phyloP scores from a whole-genome alignment of 2,797 vertebrate species.

The Threskiornis aethiopicus region DNA sequence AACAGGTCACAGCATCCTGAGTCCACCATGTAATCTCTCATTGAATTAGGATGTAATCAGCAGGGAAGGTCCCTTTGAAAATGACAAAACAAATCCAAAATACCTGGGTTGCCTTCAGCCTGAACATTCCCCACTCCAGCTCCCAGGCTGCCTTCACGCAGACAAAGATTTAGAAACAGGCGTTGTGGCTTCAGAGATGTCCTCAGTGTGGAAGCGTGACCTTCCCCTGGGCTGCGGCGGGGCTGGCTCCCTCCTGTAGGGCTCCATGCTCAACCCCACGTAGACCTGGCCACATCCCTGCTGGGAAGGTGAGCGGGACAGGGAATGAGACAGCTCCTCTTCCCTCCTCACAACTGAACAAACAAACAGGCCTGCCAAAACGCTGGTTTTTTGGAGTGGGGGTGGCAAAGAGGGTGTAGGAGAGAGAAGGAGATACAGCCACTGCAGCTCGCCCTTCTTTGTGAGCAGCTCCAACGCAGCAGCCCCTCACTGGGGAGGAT shows the following conservation, averaged over 20 bases:
- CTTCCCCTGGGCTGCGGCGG: background rate
- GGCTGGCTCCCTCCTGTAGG: background rate
- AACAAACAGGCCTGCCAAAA: background rate
- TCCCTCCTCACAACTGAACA: background rate
- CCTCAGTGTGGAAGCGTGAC: background rate
- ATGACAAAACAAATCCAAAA: background rate
- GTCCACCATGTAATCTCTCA: background rate
- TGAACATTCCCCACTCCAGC: rapidly evolving
- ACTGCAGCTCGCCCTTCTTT: background rate
- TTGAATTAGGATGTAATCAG: background rate
- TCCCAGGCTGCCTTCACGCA: background rate
- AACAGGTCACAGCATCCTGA: background rate
- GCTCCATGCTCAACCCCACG: background rate
- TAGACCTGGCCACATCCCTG: background rate
- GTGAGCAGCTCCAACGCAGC: background rate
- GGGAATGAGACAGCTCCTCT: background rate
- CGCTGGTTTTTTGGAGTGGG: background rate
- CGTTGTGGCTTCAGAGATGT: rapidly evolving
- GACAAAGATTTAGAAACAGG: background rate
- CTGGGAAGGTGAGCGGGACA: background rate
- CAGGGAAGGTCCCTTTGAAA: background rate
- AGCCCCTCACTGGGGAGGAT: background rate
- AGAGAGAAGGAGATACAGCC: background rate
- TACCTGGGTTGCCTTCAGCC: background rate
- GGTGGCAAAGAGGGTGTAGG: background rate